Evolutionary conservation across 2,113 vertebrate genomes (phyloP).

Genomic region (Cheilinus undulatus): DNA sequence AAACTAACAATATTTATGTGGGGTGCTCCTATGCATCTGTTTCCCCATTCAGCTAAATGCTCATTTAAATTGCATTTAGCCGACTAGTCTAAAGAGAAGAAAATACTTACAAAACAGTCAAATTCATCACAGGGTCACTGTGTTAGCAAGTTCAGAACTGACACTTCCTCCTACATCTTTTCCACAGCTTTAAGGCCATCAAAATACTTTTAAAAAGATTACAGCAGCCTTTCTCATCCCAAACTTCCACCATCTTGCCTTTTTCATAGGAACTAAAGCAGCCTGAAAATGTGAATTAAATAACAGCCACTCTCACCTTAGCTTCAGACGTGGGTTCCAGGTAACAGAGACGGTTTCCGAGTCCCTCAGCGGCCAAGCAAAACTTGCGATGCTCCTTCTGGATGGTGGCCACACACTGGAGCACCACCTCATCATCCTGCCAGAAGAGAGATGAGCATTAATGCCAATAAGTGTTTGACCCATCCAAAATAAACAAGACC

Average conservation of each 20-base stretch:
- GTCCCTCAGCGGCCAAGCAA: constrained; percentile 95
- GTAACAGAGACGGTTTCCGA: constrained; percentile 95
- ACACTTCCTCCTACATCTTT: no score
- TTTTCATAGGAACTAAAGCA: neutral
- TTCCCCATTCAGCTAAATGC: no score
- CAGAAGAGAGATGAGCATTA: constrained; percentile 43
- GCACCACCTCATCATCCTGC: constrained; percentile 98
- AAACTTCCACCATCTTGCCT: neutral
- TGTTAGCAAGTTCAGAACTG: no score
- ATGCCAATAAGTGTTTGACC: constrained; percentile 12
- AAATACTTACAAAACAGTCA: no score
- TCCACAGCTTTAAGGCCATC: neutral
- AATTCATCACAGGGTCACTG: no score
- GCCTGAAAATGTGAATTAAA: neutral
- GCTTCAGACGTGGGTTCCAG: constrained; percentile 97
- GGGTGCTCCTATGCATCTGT: no score
- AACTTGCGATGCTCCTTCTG: constrained; percentile 97
- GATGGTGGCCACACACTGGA: constrained; percentile 91
- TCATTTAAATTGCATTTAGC: no score
- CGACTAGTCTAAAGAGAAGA: no score
- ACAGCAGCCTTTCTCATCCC: neutral
- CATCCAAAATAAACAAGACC: constrained; percentile 13
- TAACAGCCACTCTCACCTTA: constrained; percentile 86
- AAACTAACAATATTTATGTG: no score
- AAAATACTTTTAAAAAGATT: neutral